These are phyloP conservation scores for Neodon shergylaensis DNA, from an alignment of 2,113 vertebrate genomes.

Conservation along the genomic window DNA sequence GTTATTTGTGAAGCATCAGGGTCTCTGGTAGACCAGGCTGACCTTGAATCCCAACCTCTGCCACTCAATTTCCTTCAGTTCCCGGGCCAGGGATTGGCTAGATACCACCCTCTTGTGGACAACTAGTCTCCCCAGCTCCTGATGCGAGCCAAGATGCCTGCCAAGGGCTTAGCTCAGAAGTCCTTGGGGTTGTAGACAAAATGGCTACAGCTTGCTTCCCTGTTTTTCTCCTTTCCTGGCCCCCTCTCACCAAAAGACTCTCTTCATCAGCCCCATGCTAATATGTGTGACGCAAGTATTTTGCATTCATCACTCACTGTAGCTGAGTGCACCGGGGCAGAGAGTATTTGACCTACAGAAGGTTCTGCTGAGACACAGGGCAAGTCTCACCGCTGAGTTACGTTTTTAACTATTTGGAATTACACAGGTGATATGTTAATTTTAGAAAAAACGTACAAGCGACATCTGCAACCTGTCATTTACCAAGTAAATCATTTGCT, in stretches of 20 bases:
- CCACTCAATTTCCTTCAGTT: accelerated
- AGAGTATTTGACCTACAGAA: not conserved
- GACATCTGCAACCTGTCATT: not conserved
- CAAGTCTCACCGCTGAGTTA: not conserved
- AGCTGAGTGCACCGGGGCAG: not conserved
- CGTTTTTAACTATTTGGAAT: not conserved
- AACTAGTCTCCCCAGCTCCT: not conserved
- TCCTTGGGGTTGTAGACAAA: not conserved
- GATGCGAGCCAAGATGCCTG: not conserved
- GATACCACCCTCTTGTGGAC: slow-evolving; percentile 65
- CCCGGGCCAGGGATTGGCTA: not conserved
- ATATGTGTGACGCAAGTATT: not conserved
- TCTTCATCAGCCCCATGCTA: not conserved
- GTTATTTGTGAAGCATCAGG: not conserved
- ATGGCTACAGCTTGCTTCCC: not conserved
- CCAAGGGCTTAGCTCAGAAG: not conserved
- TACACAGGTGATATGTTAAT: not conserved
- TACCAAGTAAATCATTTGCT: not conserved
- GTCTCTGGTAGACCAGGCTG: not conserved
- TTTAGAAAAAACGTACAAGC: not conserved
- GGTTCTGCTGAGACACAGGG: not conserved
- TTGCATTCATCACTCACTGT: not conserved
- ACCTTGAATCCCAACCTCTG: not conserved
- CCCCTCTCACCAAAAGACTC: not conserved
- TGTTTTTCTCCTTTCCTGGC: not conserved